Evolutionary conservation across 2,797 vertebrate genomes (phyloP), one percentile per base, ranked within the genome.

Genomic region (Betta splendens): DNA sequence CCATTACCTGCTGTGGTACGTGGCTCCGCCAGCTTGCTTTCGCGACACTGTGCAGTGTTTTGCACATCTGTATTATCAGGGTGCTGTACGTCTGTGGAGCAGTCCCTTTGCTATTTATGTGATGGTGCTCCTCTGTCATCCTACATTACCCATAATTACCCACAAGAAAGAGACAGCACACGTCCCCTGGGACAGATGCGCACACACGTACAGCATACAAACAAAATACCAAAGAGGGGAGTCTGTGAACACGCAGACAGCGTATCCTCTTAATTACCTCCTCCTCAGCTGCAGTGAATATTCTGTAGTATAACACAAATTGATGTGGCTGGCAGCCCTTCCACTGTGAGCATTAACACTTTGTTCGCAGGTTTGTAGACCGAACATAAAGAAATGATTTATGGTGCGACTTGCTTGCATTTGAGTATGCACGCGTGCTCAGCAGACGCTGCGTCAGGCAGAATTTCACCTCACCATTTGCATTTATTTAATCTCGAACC

Each of bases 141-240:
- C 77, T 79, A 78, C 82, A 85, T 89, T 88, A 88, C 73, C 76
- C 75, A 78, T 87, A 88, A 89, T 91, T 87, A 87, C 69, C 71
- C 73, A 77, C 66, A 76, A 76, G 71, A 74, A 73, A 73, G 74
- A 87, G 71, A 73, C 48, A 40, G 72, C 51, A 35, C 36, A 45
- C 21, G 21, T 79, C 82, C 79, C 80, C 21, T 17, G 69, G 69
- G 81, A 81, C 26, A 43, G 32, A 66, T 7, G 36, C 16, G 4
- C 75, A 63, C 58, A 49, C 43, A 73, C 51, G 66, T 54, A 31
- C 42, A 53, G 46, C 44, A 46, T 36, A 39, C 45, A 75, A 53
- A 63, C 62, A 79, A 65, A 69, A 78, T 44, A 72, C 72, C 51
- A 77, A 72, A 65, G 66, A 43, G 23, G 37, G 43, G 45, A 67